Evolutionary conservation across 2,113 vertebrate species (phyloP).

Genomic region (Nibea albiflora): DNA sequence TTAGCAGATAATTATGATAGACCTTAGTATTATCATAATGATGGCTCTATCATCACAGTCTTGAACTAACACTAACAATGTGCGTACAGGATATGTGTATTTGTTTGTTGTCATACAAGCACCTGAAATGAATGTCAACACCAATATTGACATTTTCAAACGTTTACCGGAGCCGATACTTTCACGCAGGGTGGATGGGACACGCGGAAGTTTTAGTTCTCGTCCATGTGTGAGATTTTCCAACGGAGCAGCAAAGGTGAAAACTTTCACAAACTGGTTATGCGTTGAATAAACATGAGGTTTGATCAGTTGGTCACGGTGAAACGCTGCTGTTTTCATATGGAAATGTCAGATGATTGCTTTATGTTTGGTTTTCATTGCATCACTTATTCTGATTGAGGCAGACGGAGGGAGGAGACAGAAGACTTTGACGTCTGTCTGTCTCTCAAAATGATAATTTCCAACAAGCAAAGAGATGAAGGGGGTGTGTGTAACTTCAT

Average conservation of each 20-base stretch:
- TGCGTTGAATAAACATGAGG: conserved; percentile 29
- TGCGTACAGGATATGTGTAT: too few relatives aligned
- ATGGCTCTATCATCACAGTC: conserved; percentile 55
- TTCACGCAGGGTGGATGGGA: neutral
- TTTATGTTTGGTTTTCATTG: conserved; percentile 32
- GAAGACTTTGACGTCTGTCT: conserved; percentile 16
- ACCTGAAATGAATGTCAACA: conserved; percentile 17
- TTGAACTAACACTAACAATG: conserved; percentile 15
- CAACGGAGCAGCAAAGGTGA: neutral
- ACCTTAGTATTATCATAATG: conserved; percentile 66
- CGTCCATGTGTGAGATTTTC: neutral
- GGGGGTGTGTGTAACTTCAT: neutral
- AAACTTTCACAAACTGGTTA: conserved; percentile 1
- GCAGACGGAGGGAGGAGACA: neutral
- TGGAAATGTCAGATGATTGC: conserved; percentile 42
- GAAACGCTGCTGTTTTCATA: conserved; percentile 15
- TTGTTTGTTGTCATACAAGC: conserved; percentile 25
- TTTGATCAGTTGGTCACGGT: conserved; percentile 8
- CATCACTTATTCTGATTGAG: conserved; percentile 32
- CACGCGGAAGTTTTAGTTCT: neutral
- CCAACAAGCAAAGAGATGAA: conserved; percentile 5
- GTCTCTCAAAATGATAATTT: conserved; percentile 32
- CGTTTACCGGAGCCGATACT: neutral
- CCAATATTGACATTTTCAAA: neutral
- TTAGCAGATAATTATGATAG: conserved; percentile 77